Evolutionary conservation across 2,797 vertebrate species (phyloP).

Genomic region (Urosaurus nigricauda): DNA sequence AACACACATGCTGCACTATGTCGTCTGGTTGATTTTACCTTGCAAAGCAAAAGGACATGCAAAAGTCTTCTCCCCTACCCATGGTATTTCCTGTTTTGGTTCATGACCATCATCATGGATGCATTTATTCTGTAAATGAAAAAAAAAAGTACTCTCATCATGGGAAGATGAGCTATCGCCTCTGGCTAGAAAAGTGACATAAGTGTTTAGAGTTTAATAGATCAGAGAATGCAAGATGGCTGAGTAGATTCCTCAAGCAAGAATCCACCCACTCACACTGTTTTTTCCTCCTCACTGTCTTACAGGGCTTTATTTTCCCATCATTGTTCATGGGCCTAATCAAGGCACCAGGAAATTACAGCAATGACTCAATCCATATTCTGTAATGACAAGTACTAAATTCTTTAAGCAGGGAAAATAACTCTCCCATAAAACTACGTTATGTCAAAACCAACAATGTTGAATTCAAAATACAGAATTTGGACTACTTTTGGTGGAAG

Average conservation of each 20-base stretch:
- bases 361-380: conserved; percentile 28
- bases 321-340: conserved; percentile 22
- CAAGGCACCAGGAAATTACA: conserved; percentile 28
- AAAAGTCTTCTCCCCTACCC: not conserved
- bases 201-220: not conserved
- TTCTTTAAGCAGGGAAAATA: not conserved
- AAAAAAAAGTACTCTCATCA: conserved; percentile 1
- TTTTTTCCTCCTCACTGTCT: conserved; percentile 6
- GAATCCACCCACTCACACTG: conserved; percentile 30
- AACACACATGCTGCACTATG: not conserved
- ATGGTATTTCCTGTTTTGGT: conserved; percentile 6
- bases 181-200: not conserved
- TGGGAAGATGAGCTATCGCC: not conserved
- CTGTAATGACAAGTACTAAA: not conserved
- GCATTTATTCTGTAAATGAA: not conserved
- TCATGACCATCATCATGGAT: not conserved
- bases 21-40: conserved; percentile 8
- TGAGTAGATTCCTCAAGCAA: conserved; percentile 44
- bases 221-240: conserved; percentile 25
- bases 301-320: conserved; percentile 7
- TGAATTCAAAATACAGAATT: not conserved
- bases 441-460: not conserved
- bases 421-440: not conserved
- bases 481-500: not conserved
- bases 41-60: not conserved